These are phyloP conservation scores for Daphoenositta chrysoptera DNA, from an alignment of 2,113 vertebrate species.

Conservation along the genomic window DNA sequence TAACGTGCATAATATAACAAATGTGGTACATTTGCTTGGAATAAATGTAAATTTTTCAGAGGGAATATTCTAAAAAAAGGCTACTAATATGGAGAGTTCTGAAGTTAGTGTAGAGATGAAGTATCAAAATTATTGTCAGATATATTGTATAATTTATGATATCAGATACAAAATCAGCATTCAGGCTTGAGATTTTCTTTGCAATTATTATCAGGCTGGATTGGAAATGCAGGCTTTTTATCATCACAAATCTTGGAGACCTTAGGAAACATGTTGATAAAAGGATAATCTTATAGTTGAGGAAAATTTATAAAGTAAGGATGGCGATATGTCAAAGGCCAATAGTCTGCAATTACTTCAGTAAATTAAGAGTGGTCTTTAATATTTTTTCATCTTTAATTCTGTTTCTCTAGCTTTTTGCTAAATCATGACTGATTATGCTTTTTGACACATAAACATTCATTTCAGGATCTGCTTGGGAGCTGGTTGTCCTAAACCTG, in stretches of 20 bases:
- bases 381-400: neutral
- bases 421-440: neutral
- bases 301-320: neutral
- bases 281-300: neutral
- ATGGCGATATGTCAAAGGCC: neutral
- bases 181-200: neutral
- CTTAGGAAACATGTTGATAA: neutral
- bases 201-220: neutral
- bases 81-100: neutral
- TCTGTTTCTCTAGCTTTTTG: neutral
- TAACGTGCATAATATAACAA: neutral
- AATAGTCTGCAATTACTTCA: neutral
- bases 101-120: neutral
- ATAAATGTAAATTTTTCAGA: neutral
- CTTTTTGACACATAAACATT: neutral
- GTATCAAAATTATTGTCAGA: neutral
- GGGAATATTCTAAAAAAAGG: neutral
- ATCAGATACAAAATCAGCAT: neutral
- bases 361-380: neutral
- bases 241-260: neutral
- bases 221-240: neutral
- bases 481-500: neutral
- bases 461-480: neutral
- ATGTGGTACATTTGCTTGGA: neutral
- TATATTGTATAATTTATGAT: neutral